Base-by-base conservation (phyloP, 2,888 invertebrate species). In the Sceliomorpha sp. region DNA sequence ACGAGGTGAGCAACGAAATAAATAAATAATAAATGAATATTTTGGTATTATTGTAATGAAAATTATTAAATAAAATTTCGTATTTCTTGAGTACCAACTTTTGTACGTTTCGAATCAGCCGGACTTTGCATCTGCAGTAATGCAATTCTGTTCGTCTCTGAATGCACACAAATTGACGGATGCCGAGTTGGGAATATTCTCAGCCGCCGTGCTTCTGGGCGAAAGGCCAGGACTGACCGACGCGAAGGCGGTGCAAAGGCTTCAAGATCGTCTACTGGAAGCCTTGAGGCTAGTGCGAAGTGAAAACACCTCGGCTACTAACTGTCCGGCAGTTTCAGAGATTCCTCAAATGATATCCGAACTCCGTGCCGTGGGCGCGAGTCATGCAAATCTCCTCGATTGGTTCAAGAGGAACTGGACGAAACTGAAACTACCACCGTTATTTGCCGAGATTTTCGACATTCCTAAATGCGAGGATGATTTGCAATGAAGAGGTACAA, bases 371-470 rank as follows among this genome's bases (percentile, higher is more conserved):
- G 91, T 98, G 50, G 96, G 98, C 24, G 90, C 91, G 36, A 94
- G 95, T 74, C 98, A 98, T 89, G 92, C 93, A 76, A 93, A 94
- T 74, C 93, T 96, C 81, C 91, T 98, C 81, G 93, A 94, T 86
- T 98, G 97, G 97, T 97, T 96, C 89, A 92, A 98, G 76, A 91
- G 93, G 80, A 93, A 95, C 89, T 98, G 97, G 97, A 92, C 92
- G 62, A 93, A 93, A 80, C 91, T 96, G 62, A 91, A 94, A 70
- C 91, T 98, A 79, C 98, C 98, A 39, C 97, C 98, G 1, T 92
- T 98, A 53, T 98, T 97, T 89, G 95, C 98, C 26, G 98, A 98
- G 89, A 97, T 98, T 80, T 98, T 97, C 89, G 98, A 98, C 92
- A 97, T 98, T 89, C 96, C 97, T 75, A 95, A 94, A 88, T 91